A percentile compares a stretch with the other conserved stretches of the same genome.
phyloP scores from a whole-genome alignment of 1,140 invertebrate species.

The Leptopilina boulardi region DNA sequence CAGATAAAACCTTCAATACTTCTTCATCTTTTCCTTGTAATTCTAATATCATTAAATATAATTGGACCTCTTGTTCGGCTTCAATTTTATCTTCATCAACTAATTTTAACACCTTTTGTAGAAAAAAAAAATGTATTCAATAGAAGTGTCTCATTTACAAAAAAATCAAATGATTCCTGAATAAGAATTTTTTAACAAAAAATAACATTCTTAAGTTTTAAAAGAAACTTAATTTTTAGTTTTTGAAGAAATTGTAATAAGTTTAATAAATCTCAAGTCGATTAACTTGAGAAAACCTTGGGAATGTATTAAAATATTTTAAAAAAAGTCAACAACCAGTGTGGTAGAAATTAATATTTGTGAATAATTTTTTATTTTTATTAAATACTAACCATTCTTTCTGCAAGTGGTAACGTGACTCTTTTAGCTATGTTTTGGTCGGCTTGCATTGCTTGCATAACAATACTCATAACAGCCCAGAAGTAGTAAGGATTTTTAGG shows the following conservation, averaged over 20 bases:
- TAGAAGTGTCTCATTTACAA: too few relatives aligned
- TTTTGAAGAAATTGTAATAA: too few relatives aligned
- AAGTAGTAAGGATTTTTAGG: constrained; percentile 98
- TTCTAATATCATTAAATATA: constrained; percentile 94
- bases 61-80: constrained; percentile 93
- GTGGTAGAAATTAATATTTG: too few relatives aligned
- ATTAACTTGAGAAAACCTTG: too few relatives aligned
- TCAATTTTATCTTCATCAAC: constrained; percentile 93
- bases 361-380: too few relatives aligned
- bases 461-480: constrained; percentile 97
- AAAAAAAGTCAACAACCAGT: too few relatives aligned
- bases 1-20: constrained; percentile 86
- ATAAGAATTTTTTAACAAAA: too few relatives aligned
- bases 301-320: too few relatives aligned
- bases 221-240: too few relatives aligned
- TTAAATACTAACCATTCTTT: constrained; percentile 84
- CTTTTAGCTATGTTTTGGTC: constrained; percentile 70
- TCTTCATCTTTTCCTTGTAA: constrained; percentile 89
- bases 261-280: too few relatives aligned
- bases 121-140: constrained; percentile 14
- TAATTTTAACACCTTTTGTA: constrained; percentile 87
- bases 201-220: too few relatives aligned
- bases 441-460: constrained; percentile 86
- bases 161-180: too few relatives aligned
- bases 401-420: constrained; percentile 86